A percentile compares a stretch with the other conserved stretches of the same genome.
Evolutionary conservation across 2,797 vertebrate species (phyloP).

Genomic region (Setipinna tenuifilis): DNA sequence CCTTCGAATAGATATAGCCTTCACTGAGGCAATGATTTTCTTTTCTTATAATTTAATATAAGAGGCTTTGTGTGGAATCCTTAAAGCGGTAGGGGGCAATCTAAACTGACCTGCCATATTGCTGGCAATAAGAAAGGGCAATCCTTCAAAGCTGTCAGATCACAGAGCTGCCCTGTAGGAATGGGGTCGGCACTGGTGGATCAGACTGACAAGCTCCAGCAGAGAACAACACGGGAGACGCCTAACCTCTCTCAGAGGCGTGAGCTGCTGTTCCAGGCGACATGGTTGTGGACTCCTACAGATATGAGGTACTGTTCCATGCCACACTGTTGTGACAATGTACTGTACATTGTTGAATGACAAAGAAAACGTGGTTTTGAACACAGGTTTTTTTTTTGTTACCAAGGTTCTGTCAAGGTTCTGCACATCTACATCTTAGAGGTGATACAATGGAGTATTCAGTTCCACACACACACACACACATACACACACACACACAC

Average conservation of each 20-base stretch:
- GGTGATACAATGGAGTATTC: too few relatives aligned
- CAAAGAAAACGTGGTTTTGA: too few relatives aligned
- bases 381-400: too few relatives aligned
- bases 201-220: neutral
- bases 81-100: neutral
- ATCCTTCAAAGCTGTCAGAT: neutral
- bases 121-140: neutral
- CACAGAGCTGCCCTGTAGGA: neutral
- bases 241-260: neutral
- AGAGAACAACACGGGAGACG: neutral
- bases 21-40: neutral
- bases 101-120: slow-evolving; percentile 11
- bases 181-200: neutral
- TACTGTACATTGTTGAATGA: too few relatives aligned
- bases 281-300: too few relatives aligned
- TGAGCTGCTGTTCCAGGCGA: too few relatives aligned
- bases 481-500: neutral
- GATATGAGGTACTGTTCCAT: too few relatives aligned
- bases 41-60: slow-evolving; percentile 6
- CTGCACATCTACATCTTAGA: too few relatives aligned
- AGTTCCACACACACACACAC: too few relatives aligned
- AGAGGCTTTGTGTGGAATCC: neutral
- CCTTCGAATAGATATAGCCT: neutral
- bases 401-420: too few relatives aligned
- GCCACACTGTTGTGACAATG: too few relatives aligned